Evolutionary conservation across 2,113 vertebrate species (phyloP).

Genomic region (Thamnophis sirtalis): DNA sequence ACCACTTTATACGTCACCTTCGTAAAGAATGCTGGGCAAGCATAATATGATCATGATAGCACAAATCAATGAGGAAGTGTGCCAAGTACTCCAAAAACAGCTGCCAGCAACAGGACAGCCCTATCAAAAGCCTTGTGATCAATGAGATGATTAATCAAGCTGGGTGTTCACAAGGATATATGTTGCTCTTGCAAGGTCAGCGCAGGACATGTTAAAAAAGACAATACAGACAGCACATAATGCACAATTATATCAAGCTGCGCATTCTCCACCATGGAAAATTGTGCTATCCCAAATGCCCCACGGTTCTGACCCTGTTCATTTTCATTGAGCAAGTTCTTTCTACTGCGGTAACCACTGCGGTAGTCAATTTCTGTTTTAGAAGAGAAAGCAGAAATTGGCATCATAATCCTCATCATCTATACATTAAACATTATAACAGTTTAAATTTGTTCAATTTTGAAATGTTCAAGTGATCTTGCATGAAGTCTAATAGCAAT

Average conservation of each 20-base stretch:
- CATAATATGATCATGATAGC: background rate
- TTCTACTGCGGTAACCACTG: background rate
- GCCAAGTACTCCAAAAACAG: constrained; percentile 22
- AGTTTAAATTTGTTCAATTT: background rate
- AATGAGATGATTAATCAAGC: background rate
- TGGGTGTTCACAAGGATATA: constrained; percentile 7
- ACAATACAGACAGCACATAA: background rate
- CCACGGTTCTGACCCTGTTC: background rate
- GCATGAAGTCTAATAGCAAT: background rate
- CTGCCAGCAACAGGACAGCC: constrained; percentile 13
- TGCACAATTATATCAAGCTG: constrained; percentile 17
- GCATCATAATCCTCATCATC: background rate
- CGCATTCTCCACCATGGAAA: background rate
- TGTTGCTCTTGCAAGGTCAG: constrained; percentile 16
- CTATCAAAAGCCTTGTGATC: constrained; percentile 22
- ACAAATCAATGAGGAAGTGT: constrained; percentile 32
- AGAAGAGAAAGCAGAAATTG: background rate
- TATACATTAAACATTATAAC: background rate
- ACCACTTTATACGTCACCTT: constrained; percentile 23
- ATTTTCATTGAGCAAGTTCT: constrained; percentile 12
- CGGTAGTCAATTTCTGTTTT: no score
- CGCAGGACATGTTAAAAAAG: constrained; percentile 12
- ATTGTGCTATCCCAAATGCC: background rate
- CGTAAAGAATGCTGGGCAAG: background rate
- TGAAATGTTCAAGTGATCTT: background rate